Conservation (phyloP, 37 sponge, comb jelly and placozoan species). For the Cliona cf. orientalis region DNA sequence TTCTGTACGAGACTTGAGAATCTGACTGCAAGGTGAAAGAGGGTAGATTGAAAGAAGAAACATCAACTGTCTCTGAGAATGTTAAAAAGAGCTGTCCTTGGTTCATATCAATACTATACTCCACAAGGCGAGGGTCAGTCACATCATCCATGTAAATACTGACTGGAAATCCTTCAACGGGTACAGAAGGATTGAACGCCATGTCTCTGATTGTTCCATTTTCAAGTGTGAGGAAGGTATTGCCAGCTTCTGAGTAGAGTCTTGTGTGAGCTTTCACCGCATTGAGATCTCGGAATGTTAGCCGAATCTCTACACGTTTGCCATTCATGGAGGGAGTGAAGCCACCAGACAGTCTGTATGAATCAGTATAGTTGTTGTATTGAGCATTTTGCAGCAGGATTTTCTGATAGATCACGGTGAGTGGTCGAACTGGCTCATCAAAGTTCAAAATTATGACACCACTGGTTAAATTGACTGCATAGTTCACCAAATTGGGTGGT, state of each 20-base stretch:
- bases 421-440: conserved; percentile 85
- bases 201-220: conserved; percentile 83
- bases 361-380: conserved; percentile 50
- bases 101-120: conserved; percentile 84
- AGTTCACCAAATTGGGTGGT: conserved; percentile 65
- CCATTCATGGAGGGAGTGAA: conserved; percentile 61
- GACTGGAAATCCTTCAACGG: conserved; percentile 43
- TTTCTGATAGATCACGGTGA: conserved; percentile 36
- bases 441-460: conserved; percentile 79
- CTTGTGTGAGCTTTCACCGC: conserved; percentile 72
- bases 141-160: conserved; percentile 70
- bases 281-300: conserved; percentile 79
- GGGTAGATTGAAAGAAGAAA: conserved; percentile 65
- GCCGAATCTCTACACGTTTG: conserved; percentile 46
- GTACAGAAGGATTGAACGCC: conserved; percentile 77
- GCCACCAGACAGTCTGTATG: conserved; percentile 71
- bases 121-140: conserved; percentile 63
- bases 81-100: conserved; percentile 70
- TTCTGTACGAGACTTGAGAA: conserved; percentile 62
- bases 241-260: conserved; percentile 59
- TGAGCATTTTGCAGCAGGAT: conserved; percentile 59
- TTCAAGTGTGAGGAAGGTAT: conserved; percentile 62
- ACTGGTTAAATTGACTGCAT: conserved; percentile 75
- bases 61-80: conserved; percentile 90
- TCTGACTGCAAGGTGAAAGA: conserved; percentile 67